Base-by-base conservation (phyloP, 2,113 vertebrate species). In the Anhinga rufa region DNA sequence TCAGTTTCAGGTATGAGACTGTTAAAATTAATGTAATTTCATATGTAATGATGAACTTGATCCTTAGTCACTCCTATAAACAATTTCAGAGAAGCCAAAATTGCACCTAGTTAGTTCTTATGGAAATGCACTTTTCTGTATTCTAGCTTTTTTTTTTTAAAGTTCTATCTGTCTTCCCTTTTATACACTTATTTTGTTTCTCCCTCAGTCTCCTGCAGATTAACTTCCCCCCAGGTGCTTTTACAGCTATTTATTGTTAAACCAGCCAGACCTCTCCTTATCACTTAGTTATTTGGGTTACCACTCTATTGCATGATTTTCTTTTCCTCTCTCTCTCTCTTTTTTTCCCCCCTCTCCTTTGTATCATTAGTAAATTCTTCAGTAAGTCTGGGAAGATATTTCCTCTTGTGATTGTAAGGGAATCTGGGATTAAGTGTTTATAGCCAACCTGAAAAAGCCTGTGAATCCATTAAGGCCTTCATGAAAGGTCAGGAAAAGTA, bases 401-500 rank as follows among this genome's bases (percentile, higher is more conserved):
- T 90, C 38, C 18, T 10, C 36, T 80, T 75, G 70, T 55, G 82
- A 58, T 51, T 78, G 32, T 34, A 86, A 89, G 36, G n/a, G 72
- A 90, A 85, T 77, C 31, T 71, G 17, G n/a, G n/a, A 69, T 80
- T 92, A 71, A 88, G 18, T 86, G 68, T 84, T 93, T 92, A 64
- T 74, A 88, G 29, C 46, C 54, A 51, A 60, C 29, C 28, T 91
- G 34, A 55, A 36, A 28, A 26, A 86, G 48, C 44, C 64, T 68
- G 48, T 91, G 82, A 94, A 89, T 89, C 17, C 44, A 75, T 52
- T 92, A 80, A 82, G 82, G 69, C 70, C 80, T 9, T 2, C 36
- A 81, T 5, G 5, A 92, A 93, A 92, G 80, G 84, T 92, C 95
- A 95, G 85, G 48, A 88, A 68, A 88, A 66, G 25, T 65, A 95